phyloP scores from a whole-genome alignment of 2,113 vertebrate genomes.

The Platycercus adscitus region DNA sequence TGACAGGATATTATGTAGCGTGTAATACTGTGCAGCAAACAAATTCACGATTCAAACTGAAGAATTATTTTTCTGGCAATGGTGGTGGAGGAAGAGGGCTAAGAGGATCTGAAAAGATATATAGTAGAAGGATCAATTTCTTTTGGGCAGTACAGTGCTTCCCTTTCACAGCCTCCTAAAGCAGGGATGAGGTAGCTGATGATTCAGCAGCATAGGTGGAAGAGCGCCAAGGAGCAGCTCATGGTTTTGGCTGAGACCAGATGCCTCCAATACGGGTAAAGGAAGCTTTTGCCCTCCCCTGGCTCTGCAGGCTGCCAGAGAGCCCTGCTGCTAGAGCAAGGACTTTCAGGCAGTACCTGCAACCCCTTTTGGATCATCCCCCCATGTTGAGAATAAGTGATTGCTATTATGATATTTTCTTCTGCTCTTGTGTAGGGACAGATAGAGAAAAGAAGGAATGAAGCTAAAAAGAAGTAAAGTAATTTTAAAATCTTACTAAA shows the following conservation, averaged over 20 bases:
- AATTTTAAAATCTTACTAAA: not conserved
- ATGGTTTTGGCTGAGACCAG: not conserved
- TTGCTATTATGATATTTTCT: not conserved
- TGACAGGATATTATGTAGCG: not conserved
- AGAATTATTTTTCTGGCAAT: not conserved
- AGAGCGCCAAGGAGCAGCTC: not conserved
- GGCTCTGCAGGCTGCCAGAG: not conserved
- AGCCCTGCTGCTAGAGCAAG: not conserved
- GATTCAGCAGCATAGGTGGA: not conserved
- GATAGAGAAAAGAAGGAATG: not conserved
- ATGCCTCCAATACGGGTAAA: not conserved
- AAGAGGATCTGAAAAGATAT: not conserved
- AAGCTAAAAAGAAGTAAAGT: not conserved
- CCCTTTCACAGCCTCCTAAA: not conserved
- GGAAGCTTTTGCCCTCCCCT: not conserved
- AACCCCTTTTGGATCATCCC: rapidly evolving
- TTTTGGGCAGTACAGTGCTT: not conserved
- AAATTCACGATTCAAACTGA: not conserved
- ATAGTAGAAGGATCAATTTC: not conserved
- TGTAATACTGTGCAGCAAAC: not conserved
- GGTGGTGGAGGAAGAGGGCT: not conserved
- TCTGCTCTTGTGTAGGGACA: not conserved
- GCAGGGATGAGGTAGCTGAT: not conserved
- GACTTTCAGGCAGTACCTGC: not conserved
- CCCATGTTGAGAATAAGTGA: rapidly evolving